phyloP scores from a whole-genome alignment of 2,888 invertebrate genomes.

The Trichopria drosophilae region DNA sequence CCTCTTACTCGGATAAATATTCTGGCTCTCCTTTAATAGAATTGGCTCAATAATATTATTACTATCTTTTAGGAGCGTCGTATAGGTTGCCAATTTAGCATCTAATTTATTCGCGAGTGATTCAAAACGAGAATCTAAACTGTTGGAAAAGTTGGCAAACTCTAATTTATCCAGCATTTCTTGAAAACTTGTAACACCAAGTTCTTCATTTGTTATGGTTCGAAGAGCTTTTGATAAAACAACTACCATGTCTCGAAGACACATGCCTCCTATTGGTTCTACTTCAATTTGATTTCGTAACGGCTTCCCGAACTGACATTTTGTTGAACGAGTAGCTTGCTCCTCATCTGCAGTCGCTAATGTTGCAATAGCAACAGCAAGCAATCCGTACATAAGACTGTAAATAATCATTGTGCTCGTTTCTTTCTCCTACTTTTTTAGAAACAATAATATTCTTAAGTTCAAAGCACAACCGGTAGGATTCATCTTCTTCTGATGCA shows the following conservation, averaged over 20 bases:
- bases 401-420: constrained; percentile 8
- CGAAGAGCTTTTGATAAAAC: constrained; percentile 46
- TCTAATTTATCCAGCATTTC: constrained; percentile 48
- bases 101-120: constrained; percentile 47
- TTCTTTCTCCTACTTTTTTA: no score
- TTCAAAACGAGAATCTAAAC: constrained; percentile 40
- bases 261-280: constrained; percentile 50
- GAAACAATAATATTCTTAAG: no score
- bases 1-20: constrained; percentile 34
- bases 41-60: constrained; percentile 46
- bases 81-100: constrained; percentile 45
- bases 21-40: constrained; percentile 38
- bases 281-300: constrained; percentile 52
- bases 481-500: no score
- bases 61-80: constrained; percentile 44
- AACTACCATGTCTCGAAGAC: constrained; percentile 51
- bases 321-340: constrained; percentile 20
- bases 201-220: constrained; percentile 48
- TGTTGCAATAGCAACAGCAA: background rate
- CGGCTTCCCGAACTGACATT: constrained; percentile 50
- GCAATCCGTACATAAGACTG: constrained; percentile 4
- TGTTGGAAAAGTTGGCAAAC: constrained; percentile 43
- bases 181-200: constrained; percentile 51
- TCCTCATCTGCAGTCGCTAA: constrained; percentile 31
- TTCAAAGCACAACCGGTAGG: no score